Evolutionary conservation across 2,797 vertebrate species (phyloP), one percentile per base, ranked within the genome.

Genomic region (Crenichthys baileyi): DNA sequence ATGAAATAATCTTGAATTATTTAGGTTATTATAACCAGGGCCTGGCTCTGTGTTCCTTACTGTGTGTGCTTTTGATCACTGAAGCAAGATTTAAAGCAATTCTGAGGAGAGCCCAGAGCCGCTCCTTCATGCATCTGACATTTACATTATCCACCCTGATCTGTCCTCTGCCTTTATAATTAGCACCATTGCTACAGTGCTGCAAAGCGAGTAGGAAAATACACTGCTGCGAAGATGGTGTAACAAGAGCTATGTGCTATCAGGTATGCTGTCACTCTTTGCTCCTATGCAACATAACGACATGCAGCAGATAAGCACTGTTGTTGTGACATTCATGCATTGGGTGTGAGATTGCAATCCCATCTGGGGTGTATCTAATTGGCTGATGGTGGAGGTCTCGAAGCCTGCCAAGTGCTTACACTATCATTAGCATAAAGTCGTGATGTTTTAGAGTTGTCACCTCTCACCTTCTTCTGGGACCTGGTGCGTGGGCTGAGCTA

Each of bases 11-110:
- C 73, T 78, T 88, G 77, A 79, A 78, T 83, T 90, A 84, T 90
- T 92, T 87, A 77, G 73, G 63, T 72, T 67, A 79, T 79, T 72
- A 77, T 79, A 79, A 79, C 85, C 51, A 24, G 58, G 63, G 73
- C 77, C 72, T 63, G 73, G 80, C 83, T 87, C 81, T 68, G 60
- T 74, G 79, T 79, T 85, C 61, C 75, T 79, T 84, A 75, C 29
- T 80, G 67, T 67, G 65, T 79, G 20, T 39, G 78, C 77, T 84
- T 93, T 93, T 93, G 91, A 93, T 94, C 91, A 88, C 60, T 65
- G 77, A 81, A 78, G 84, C 79, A 80, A 84, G 84, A 87, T 88
- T 89, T 76, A 89, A 89, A 94, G 90, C 88, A 79, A 77, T 72
- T 46, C 68, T 61, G 76, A 22, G n/a, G 46, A 89, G 84, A 75